Conservation (phyloP, 2,888 invertebrate genomes). For the Orthosia gracilis region DNA sequence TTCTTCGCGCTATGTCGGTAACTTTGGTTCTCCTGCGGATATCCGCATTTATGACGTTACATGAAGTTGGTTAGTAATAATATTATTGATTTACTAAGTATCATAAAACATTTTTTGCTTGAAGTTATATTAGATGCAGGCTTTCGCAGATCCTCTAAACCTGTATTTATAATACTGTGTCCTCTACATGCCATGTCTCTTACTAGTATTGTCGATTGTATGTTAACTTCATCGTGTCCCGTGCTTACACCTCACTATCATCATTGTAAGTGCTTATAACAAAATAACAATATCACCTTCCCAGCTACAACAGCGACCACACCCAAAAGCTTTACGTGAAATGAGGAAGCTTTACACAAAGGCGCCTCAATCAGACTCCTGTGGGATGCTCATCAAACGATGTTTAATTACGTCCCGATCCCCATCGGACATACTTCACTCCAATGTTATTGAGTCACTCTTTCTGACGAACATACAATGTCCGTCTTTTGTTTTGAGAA, state of each 20-base stretch:
- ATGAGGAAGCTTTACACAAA: slow-evolving; percentile 63
- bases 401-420: slow-evolving; percentile 59
- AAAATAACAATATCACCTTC: neutral
- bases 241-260: neutral
- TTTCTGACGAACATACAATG: slow-evolving; percentile 12
- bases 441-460: slow-evolving; percentile 33
- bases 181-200: no score
- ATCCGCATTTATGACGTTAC: no score
- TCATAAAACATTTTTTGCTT: no score
- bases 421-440: slow-evolving; percentile 13
- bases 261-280: neutral
- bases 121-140: no score
- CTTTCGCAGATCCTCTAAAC: no score
- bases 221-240: no score
- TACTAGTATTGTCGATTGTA: no score
- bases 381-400: slow-evolving; percentile 58
- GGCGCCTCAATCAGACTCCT: slow-evolving; percentile 60
- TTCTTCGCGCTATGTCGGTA: no score
- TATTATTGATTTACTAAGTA: no score
- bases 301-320: slow-evolving; percentile 18
- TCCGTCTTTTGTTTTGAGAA: slow-evolving; percentile 5
- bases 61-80: no score
- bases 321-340: slow-evolving; percentile 58
- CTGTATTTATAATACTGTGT: no score
- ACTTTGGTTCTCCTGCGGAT: no score